Base-by-base conservation (phyloP, 2,888 invertebrate genomes). In the Orthosia gracilis region DNA sequence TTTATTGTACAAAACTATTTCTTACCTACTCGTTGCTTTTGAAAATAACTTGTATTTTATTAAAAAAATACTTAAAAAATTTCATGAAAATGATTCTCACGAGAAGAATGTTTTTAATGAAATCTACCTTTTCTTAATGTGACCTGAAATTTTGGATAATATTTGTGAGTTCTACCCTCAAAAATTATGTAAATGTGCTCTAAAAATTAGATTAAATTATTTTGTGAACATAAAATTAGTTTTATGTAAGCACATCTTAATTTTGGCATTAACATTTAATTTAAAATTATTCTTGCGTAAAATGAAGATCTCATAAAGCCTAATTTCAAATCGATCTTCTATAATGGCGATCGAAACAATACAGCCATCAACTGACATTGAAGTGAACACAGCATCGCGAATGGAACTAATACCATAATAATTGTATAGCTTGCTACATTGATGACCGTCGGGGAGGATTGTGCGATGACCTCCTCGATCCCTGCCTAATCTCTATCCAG, bases 401-500 rank as follows among this genome's bases (percentile, higher is more conserved):
- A 52, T 70, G 52, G 67, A 76, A 74, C 73, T 76, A 86, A 86
- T 84, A 71, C 50, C 65, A 72, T 73, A 69, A 72, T 73, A 69
- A 77, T 78, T 73, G 67, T 78, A 57, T 66, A 74, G 61, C 49
- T 66, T 54, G 78, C 78, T 65, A 78, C 78, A 77, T 54, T 79
- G 84, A 83, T 81, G 85, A 81, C 84, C 68, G 72, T 18, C 70
- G 61, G 74, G 69, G 67, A 55, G 85, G 57, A 63, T 82, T 86
- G 83, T 78, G 79, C 85, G 84, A 87, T 87, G 90, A 88, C 89
- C 91, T 89, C 89, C 83, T 85, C 86, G 83, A 86, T 83, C 87
- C 85, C 86, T 76, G 79, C 85, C 90, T 91, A 90, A 91, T 91
- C 91, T 90, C 86, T 79, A 80, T 86, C 88, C 88, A 90, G 91